These are phyloP conservation scores for Rhamnusium bicolor DNA, from an alignment of 2,888 invertebrate genomes.

Conservation along the genomic window DNA sequence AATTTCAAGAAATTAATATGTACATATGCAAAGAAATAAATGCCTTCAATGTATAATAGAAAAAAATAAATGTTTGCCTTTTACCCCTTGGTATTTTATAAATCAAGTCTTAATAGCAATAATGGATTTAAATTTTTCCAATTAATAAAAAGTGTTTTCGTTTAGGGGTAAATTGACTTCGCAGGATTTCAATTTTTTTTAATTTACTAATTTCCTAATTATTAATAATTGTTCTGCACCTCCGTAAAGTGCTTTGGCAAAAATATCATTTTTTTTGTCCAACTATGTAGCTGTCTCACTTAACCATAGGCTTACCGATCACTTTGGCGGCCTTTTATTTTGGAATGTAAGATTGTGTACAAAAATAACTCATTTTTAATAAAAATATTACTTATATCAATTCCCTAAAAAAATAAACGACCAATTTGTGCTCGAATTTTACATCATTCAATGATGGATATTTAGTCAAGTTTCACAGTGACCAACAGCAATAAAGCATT, in stretches of 20 bases:
- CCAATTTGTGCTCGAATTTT: slow-evolving; percentile 56
- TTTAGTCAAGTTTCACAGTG: slow-evolving; percentile 38
- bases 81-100: no score
- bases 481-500: slow-evolving; percentile 67
- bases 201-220: no score
- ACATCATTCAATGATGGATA: slow-evolving; percentile 61
- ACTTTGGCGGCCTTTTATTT: slow-evolving; percentile 38
- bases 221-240: neutral
- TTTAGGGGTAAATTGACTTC: no score
- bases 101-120: no score
- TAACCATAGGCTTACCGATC: slow-evolving; percentile 39
- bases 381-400: slow-evolving; percentile 33
- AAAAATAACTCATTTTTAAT: slow-evolving; percentile 34
- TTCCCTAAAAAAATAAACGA: slow-evolving; percentile 36
- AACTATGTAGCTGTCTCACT: slow-evolving; percentile 34
- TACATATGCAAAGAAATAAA: no score
- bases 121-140: no score
- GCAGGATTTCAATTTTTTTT: no score
- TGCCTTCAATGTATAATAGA: no score
- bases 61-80: no score
- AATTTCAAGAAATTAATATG: no score
- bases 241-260: neutral
- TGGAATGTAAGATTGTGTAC: slow-evolving; percentile 56
- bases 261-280: slow-evolving; percentile 41
- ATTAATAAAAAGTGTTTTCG: no score